Percentiles rank a stretch among this genome's conserved stretches.
These are phyloP conservation scores for Triplophysa rosa DNA, from an alignment of 2,113 vertebrate genomes.

Conservation along the genomic window DNA sequence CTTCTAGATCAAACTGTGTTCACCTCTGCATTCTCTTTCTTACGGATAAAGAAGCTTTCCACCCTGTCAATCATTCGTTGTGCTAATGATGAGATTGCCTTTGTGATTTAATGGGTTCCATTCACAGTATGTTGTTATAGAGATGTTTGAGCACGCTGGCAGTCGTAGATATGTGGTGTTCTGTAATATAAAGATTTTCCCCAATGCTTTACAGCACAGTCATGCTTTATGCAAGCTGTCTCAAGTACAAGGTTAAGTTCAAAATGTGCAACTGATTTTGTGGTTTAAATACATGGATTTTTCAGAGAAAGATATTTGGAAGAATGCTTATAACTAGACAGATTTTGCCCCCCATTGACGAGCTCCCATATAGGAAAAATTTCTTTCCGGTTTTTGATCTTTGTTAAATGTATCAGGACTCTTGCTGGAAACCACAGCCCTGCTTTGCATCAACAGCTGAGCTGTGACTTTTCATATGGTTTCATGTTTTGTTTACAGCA, in stretches of 20 bases:
- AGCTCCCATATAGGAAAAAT: too few relatives aligned
- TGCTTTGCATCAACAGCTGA: background rate
- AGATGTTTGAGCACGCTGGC: slow-evolving; percentile 8
- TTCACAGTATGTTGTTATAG: slow-evolving; percentile 11
- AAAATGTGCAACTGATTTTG: background rate
- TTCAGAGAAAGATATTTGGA: too few relatives aligned
- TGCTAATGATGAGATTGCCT: background rate
- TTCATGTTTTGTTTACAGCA: background rate
- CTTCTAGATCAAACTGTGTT: slow-evolving; percentile 53
- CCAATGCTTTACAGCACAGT: background rate
- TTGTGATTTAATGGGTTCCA: slow-evolving; percentile 15
- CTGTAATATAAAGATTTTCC: background rate
- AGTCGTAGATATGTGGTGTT: background rate
- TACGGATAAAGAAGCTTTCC: slow-evolving; percentile 37
- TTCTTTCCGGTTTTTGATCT: background rate
- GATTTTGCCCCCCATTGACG: too few relatives aligned
- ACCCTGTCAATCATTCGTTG: slow-evolving; percentile 10
- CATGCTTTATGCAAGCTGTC: background rate
- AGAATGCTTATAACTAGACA: too few relatives aligned
- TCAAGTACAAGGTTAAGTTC: background rate
- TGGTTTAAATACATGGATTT: background rate
- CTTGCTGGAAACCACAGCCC: background rate
- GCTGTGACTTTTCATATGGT: background rate
- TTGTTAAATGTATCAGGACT: background rate
- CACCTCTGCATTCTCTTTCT: slow-evolving; percentile 33